Percentiles rank a stretch among this genome's conserved stretches.
Evolutionary conservation across 2,113 vertebrate genomes (phyloP).

Genomic region (Tachysurus fulvidraco): DNA sequence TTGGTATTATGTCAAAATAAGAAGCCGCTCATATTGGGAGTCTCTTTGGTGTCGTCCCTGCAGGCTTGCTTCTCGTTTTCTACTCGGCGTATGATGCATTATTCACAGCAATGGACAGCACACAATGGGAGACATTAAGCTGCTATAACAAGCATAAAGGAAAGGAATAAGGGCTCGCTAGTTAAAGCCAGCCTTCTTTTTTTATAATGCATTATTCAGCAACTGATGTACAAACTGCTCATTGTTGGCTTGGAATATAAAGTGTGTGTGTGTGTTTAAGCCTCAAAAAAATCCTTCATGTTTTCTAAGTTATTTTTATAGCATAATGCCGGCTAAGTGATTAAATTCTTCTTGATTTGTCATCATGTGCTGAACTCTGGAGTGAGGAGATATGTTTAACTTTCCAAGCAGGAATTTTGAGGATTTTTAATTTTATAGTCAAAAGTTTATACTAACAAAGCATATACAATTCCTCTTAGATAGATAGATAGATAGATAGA

Average conservation of each 20-base stretch:
- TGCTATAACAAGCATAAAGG: conserved; percentile 17
- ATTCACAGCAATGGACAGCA: neutral
- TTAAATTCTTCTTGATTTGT: neutral
- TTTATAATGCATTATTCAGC: conserved; percentile 17
- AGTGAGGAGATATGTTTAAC: no score
- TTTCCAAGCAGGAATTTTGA: no score
- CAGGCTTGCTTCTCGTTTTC: neutral
- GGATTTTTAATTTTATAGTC: neutral
- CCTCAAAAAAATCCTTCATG: neutral
- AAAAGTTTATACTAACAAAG: no score
- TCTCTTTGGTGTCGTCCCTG: neutral
- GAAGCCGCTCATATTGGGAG: neutral
- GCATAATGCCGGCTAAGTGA: neutral
- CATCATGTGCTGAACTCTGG: no score
- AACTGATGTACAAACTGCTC: neutral
- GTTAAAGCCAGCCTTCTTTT: neutral
- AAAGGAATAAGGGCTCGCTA: neutral
- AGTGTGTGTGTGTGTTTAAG: neutral
- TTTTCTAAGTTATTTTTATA: neutral
- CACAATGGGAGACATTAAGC: conserved; percentile 9
- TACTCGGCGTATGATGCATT: neutral
- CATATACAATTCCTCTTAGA: no score
- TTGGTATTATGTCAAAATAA: neutral
- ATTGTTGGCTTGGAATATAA: neutral
- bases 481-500: no score